Conservation (phyloP, 2,888 invertebrate species). For the Drosophila subsilvestris region DNA sequence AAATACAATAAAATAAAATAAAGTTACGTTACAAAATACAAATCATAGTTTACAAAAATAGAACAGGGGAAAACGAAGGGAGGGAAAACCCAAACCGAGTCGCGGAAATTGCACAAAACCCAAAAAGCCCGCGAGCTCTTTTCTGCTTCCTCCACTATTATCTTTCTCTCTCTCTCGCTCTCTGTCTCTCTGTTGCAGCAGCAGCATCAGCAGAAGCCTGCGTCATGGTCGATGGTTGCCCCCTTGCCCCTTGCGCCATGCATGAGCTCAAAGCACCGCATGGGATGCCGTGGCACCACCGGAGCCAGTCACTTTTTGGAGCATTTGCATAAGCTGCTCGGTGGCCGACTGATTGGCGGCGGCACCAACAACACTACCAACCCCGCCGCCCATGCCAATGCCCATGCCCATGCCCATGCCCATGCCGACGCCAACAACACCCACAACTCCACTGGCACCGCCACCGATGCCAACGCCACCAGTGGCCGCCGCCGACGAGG, state of each 20-base stretch:
- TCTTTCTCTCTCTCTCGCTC: slow-evolving; percentile 20
- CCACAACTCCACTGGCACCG: slow-evolving; percentile 33
- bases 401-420: slow-evolving; percentile 55
- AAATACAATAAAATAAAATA: not conserved
- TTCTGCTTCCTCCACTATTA: slow-evolving; percentile 10
- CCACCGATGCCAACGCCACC: slow-evolving; percentile 76
- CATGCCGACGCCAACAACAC: slow-evolving; percentile 35
- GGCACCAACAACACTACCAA: slow-evolving; percentile 21
- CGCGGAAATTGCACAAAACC: slow-evolving; percentile 58
- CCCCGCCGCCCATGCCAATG: slow-evolving; percentile 45
- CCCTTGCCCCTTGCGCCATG: not conserved
- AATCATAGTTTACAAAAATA: slow-evolving; percentile 20
- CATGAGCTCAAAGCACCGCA: slow-evolving; percentile 52
- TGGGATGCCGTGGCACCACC: slow-evolving; percentile 60
- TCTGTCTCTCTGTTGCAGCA: slow-evolving; percentile 13
- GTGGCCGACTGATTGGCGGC: slow-evolving; percentile 79
- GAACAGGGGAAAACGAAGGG: slow-evolving; percentile 8
- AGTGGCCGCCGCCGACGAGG: slow-evolving; percentile 71
- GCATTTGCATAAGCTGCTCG: slow-evolving; percentile 83
- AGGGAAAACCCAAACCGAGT: not conserved
- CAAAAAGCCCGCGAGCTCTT: slow-evolving; percentile 47
- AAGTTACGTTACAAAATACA: slow-evolving; percentile 34
- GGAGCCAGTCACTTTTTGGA: slow-evolving; percentile 81
- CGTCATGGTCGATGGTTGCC: not conserved
- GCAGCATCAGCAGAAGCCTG: not conserved